phyloP scores from a whole-genome alignment of 2,888 invertebrate species.

The Pseudococcus viburni region DNA sequence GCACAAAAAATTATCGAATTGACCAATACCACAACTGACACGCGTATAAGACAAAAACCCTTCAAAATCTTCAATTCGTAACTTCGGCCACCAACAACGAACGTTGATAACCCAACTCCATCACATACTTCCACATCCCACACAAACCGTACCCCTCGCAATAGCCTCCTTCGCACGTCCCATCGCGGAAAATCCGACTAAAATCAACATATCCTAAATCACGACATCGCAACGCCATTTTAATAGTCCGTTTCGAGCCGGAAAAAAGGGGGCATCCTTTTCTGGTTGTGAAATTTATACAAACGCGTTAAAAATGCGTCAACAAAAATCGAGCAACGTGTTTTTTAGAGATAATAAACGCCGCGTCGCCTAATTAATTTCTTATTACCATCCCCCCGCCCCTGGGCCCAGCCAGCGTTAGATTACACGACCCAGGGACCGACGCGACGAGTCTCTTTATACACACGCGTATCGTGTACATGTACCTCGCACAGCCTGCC shows the following conservation, averaged over 20 bases:
- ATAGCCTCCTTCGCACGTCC: neutral
- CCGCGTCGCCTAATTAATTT: conserved; percentile 30
- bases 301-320: neutral
- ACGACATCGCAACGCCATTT: neutral
- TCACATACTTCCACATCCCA: no score
- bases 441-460: no score
- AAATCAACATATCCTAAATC: neutral
- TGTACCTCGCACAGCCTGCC: neutral
- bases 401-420: neutral
- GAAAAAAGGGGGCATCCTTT: neutral
- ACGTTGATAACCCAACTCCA: no score
- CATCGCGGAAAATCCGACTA: neutral
- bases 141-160: neutral
- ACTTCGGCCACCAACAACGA: no score
- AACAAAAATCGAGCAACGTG: conserved; percentile 28
- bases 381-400: neutral
- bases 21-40: no score
- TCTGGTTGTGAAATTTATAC: neutral
- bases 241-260: neutral
- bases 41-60: no score
- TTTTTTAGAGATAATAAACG: conserved; percentile 24
- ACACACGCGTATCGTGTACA: no score
- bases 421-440: no score
- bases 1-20: no score
- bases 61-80: no score